phyloP scores from a whole-genome alignment of 53 echinoderm and acorn worm species.

The Holothuria leucospilota region DNA sequence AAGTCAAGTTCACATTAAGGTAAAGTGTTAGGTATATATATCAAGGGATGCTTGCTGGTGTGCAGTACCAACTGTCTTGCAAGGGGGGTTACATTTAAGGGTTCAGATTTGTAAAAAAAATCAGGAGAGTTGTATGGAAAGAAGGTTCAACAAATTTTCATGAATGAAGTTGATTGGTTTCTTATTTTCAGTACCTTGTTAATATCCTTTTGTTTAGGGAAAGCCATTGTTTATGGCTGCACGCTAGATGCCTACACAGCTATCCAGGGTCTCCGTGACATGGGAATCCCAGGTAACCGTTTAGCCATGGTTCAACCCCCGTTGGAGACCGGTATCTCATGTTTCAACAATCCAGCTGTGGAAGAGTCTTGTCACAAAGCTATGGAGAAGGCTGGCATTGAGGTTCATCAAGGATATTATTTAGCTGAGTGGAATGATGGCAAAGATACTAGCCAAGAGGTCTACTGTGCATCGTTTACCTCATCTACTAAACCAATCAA shows the following conservation, averaged over 20 bases:
- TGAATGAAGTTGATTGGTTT: not conserved
- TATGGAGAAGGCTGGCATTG: slow-evolving; percentile 71
- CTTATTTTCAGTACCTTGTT: not conserved
- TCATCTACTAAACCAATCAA: slow-evolving; percentile 93
- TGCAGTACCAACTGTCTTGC: no score
- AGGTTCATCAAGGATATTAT: slow-evolving; percentile 82
- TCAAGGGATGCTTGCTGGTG: no score
- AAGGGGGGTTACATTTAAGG: no score
- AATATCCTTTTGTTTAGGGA: slow-evolving; percentile 57
- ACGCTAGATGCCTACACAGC: slow-evolving; percentile 89
- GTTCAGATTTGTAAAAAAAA: no score
- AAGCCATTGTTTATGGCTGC: slow-evolving; percentile 89
- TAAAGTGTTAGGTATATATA: no score
- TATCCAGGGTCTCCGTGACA: slow-evolving; percentile 70
- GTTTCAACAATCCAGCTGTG: slow-evolving; percentile 86
- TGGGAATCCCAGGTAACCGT: slow-evolving; percentile 73
- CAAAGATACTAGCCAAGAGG: slow-evolving; percentile 74
- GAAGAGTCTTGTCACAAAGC: slow-evolving; percentile 69
- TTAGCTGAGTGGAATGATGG: slow-evolving; percentile 99
- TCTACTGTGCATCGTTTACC: slow-evolving; percentile 95
- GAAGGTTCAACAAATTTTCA: not conserved
- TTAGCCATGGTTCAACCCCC: slow-evolving; percentile 86
- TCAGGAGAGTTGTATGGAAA: no score
- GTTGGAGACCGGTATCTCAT: slow-evolving; percentile 74
- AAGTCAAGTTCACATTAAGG: no score